These are phyloP conservation scores for Hypotaenidia okinawae DNA, from an alignment of 2,797 vertebrate species.

Conservation along the genomic window DNA sequence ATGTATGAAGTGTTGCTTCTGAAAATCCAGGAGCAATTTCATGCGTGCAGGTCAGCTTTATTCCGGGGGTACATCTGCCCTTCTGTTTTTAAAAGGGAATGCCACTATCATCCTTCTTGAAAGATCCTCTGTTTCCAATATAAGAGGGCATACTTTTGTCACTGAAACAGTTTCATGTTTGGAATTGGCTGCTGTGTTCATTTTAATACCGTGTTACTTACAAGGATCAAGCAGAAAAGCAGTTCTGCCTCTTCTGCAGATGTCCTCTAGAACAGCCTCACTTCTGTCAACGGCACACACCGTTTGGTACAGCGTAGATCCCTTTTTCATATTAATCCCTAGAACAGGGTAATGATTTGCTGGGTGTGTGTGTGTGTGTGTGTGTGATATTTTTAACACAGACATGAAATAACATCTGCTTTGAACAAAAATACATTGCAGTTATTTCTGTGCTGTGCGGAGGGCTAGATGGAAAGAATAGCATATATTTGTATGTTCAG, in stretches of 20 bases:
- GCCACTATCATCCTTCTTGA: background rate
- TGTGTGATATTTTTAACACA: background rate
- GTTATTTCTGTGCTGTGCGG: background rate
- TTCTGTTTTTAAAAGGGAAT: background rate
- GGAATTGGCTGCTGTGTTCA: background rate
- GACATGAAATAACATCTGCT: background rate
- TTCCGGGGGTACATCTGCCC: background rate
- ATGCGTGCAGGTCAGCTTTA: background rate
- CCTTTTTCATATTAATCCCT: background rate
- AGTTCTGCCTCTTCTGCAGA: background rate
- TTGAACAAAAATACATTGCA: background rate
- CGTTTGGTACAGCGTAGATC: background rate
- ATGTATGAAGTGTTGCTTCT: background rate
- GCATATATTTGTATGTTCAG: background rate
- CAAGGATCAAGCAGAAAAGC: background rate
- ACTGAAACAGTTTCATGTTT: background rate
- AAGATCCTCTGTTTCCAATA: background rate
- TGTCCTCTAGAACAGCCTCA: background rate
- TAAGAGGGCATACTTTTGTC: background rate
- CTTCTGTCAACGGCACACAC: background rate
- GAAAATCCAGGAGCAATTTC: background rate
- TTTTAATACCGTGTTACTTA: background rate
- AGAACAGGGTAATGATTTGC: background rate
- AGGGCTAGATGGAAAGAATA: background rate
- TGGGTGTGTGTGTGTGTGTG: background rate